Evolutionary conservation across 2,888 invertebrate genomes (phyloP).

Genomic region (Nymphalis c-album): DNA sequence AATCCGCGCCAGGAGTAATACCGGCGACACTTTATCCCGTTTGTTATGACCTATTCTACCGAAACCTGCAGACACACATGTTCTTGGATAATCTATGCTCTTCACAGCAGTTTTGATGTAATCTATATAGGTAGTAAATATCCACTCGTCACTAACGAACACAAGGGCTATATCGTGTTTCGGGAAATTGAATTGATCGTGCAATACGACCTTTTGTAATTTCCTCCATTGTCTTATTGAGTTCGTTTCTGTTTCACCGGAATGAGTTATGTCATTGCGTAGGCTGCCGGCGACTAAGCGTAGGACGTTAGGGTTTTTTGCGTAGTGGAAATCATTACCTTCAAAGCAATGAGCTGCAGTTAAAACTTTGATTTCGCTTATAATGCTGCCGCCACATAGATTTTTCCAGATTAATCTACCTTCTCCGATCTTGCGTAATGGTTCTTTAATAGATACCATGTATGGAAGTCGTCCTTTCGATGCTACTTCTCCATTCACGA

Average conservation of each 20-base stretch:
- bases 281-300: constrained; percentile 57
- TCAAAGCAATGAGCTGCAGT: constrained; percentile 72
- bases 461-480: constrained; percentile 52
- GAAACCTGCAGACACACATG: constrained; percentile 55
- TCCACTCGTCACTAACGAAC: constrained; percentile 44
- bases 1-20: constrained; percentile 53
- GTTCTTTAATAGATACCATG: constrained; percentile 61
- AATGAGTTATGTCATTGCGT: constrained; percentile 45
- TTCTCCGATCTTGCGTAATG: constrained; percentile 27
- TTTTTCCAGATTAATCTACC: constrained; percentile 50
- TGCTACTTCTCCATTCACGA: constrained; percentile 56
- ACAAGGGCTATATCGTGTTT: constrained; percentile 57
- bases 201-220: constrained; percentile 39
- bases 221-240: constrained; percentile 45
- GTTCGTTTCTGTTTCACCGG: constrained; percentile 45
- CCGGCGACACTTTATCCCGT: constrained; percentile 37
- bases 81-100: constrained; percentile 45
- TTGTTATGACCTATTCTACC: constrained; percentile 45
- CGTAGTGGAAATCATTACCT: constrained; percentile 49
- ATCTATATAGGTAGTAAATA: constrained; percentile 45
- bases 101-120: constrained; percentile 43
- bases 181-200: constrained; percentile 48
- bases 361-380: constrained; percentile 48
- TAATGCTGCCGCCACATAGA: constrained; percentile 65
- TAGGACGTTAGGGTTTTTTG: constrained; percentile 42